Evolutionary conservation across 2,797 vertebrate species (phyloP).

Genomic region (Centropyge bicolor): DNA sequence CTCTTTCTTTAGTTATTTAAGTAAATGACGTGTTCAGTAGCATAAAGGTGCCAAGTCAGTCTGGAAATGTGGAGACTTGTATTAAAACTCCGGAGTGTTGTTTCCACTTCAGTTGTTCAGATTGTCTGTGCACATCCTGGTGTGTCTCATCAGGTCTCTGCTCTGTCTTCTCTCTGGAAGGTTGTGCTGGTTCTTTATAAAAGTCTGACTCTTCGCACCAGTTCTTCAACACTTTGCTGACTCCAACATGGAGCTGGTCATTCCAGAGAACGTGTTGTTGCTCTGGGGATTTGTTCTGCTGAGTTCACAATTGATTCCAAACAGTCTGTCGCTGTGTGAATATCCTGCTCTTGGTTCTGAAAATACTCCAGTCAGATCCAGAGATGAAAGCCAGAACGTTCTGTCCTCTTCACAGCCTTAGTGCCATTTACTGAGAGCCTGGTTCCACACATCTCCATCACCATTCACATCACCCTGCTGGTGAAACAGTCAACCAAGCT

Average conservation of each 20-base stretch:
- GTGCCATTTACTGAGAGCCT: neutral
- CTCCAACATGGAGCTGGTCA: neutral
- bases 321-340: neutral
- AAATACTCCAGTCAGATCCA: neutral
- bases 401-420: neutral
- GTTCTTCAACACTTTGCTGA: neutral
- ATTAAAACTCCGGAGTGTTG: neutral
- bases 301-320: slow-evolving; percentile 7
- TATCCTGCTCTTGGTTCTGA: neutral
- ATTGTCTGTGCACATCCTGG: neutral
- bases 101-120: neutral
- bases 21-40: neutral
- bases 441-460: neutral
- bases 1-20: neutral
- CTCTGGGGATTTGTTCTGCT: slow-evolving; percentile 1
- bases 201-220: neutral
- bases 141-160: neutral
- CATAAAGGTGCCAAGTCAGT: neutral
- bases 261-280: neutral
- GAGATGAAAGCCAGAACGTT: neutral
- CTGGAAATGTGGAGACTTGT: neutral
- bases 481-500: neutral
- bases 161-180: too few relatives aligned
- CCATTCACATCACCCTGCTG: neutral
- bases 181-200: neutral